Evolutionary conservation across 1,140 invertebrate species (phyloP).

Genomic region (Caenorhabditis inopinata): DNA sequence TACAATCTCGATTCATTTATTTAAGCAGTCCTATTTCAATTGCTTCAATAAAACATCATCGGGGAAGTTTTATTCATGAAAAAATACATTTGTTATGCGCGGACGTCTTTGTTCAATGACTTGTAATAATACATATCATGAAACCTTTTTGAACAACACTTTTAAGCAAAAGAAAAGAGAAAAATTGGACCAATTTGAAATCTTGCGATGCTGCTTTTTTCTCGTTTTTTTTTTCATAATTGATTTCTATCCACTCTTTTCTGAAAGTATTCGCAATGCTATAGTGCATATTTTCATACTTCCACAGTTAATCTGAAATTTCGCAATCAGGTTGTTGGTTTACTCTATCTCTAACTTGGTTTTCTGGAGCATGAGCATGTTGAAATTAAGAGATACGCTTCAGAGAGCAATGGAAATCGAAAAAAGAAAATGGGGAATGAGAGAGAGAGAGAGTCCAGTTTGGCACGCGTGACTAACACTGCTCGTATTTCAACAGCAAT

Average conservation of each 20-base stretch:
- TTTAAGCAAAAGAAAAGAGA: neutral
- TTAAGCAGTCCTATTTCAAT: no score
- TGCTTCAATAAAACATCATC: no score
- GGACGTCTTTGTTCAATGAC: no score
- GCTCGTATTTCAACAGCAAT: conserved; percentile 34
- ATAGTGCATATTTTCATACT: no score
- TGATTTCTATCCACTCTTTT: neutral
- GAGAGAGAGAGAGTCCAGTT: conserved; percentile 18
- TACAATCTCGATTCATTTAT: no score
- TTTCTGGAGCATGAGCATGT: conserved; percentile 1
- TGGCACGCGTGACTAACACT: conserved; percentile 29
- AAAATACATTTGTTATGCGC: no score
- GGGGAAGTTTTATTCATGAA: no score
- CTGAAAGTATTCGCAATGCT: no score
- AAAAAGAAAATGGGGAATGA: neutral
- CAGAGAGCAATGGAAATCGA: neutral
- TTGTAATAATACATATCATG: no score
- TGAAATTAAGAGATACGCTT: conserved; percentile 17
- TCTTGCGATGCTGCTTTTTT: no score
- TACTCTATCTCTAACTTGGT: conserved; percentile 10
- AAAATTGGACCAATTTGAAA: conserved; percentile 17
- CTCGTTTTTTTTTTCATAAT: neutral
- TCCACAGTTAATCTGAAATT: neutral
- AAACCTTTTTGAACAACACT: neutral
- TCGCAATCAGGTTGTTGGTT: conserved; percentile 27